Evolutionary conservation across 2,888 invertebrate species (phyloP), one percentile per base, ranked within the genome.

Genomic region (Nasonovia ribisnigri): DNA sequence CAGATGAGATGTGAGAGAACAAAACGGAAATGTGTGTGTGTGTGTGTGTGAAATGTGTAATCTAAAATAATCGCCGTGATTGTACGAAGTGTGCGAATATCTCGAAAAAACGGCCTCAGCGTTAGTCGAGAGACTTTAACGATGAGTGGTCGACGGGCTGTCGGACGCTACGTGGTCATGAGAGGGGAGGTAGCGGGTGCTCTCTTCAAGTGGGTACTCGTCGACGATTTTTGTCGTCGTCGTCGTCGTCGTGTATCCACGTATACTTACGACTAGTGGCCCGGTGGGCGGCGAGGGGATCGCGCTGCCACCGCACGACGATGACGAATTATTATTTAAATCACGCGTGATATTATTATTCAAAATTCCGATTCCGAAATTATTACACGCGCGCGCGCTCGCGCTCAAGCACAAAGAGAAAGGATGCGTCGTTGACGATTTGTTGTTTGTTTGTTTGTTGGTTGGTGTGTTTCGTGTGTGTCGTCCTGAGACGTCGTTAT

Each of bases 341-440:
- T 92, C 92, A 92, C 92, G 92, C 88, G 92, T 88, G 87, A 90
- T 93, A 93, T 93, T 93, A 93, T 93, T 93, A 93, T 93, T 93
- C 93, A 93, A 93, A 93, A 93, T 93, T 93, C 93, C 93, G 84
- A 93, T 93, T 93, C 90, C 42, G 57, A 90, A 93, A 90, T 93
- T 90, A 93, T 90, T 90, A 67, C 67, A 93, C 89, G 89, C 84
- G 86, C 57, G 84, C 88, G 86, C 46, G 57, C 29, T 16, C 51
- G 57, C 54, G 54, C 67, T 2, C 51, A 26, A 24, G 48, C 67
- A 90, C n/a, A 93, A 90, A 93, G 93, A 93, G 90, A 93, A 90
- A 90, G 87, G 87, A 93, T 90, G 60, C 36, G 84, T 77, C 87
- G 92, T 54, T 42, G 92, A 92, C 88, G 92, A 88, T 92, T 92